Conservation (phyloP, 2,888 invertebrate genomes). For the Heteromyza rotundicornis region DNA sequence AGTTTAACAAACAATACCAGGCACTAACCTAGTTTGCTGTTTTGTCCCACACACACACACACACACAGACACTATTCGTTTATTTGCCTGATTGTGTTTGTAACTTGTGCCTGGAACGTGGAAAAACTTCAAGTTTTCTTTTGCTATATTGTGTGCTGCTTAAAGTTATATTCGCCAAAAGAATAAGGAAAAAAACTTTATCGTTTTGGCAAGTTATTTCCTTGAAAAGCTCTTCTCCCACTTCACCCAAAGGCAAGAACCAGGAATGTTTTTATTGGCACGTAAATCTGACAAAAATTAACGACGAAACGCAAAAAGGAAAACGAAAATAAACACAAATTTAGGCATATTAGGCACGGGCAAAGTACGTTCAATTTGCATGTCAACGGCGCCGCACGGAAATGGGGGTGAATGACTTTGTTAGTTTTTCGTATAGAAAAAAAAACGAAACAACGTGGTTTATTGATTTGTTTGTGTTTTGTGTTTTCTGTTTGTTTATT, state of each 20-base stretch:
- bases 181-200: too few relatives aligned
- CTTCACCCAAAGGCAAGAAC: not conserved
- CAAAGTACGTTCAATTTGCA: slow-evolving; percentile 7
- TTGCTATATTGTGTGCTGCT: not conserved
- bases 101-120: not conserved
- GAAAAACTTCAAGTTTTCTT: not conserved
- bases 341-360: not conserved
- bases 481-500: not conserved
- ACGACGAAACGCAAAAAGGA: slow-evolving; percentile 36
- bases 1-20: slow-evolving; percentile 3
- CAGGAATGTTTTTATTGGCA: slow-evolving; percentile 38
- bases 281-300: slow-evolving; percentile 53
- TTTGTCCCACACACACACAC: slow-evolving; percentile 27
- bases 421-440: not conserved
- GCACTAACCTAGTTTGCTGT: slow-evolving; percentile 15
- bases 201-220: not conserved
- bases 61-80: too few relatives aligned
- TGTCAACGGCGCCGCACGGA: slow-evolving; percentile 6
- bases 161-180: too few relatives aligned
- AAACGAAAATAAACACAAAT: not conserved
- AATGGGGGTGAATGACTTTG: not conserved
- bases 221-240: too few relatives aligned
- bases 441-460: too few relatives aligned
- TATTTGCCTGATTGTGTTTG: too few relatives aligned
- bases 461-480: not conserved